Conservation (phyloP, 2,888 invertebrate genomes). For the Girardia tigrina region DNA sequence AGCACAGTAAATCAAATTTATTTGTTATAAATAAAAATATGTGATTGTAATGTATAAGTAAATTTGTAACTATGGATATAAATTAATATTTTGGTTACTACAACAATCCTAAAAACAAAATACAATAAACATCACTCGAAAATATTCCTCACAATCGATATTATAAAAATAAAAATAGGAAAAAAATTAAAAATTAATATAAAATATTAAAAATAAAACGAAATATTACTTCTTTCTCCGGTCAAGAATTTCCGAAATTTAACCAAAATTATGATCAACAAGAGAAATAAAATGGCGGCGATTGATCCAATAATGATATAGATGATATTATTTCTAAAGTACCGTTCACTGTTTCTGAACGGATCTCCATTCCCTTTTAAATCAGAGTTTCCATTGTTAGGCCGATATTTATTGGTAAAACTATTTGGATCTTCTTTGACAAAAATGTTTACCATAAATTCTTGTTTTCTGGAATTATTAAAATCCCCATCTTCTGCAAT, state of each 20-base stretch:
- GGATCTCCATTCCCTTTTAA: not conserved
- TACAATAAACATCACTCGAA: too few relatives aligned
- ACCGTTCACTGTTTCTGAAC: not conserved
- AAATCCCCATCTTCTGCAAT: not conserved
- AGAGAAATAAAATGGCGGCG: not conserved
- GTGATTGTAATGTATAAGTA: too few relatives aligned
- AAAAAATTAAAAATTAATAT: too few relatives aligned
- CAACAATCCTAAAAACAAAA: too few relatives aligned
- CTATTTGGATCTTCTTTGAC: not conserved
- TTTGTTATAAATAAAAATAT: too few relatives aligned
- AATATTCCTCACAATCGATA: too few relatives aligned
- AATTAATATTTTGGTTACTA: too few relatives aligned
- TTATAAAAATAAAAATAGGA: too few relatives aligned
- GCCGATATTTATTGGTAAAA: not conserved
- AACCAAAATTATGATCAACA: not conserved
- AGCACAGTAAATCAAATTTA: too few relatives aligned
- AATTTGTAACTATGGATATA: too few relatives aligned
- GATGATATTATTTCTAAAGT: not conserved
- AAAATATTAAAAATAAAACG: not conserved
- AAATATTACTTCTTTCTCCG: not conserved
- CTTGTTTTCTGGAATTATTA: slow-evolving; percentile 12
- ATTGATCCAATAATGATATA: not conserved
- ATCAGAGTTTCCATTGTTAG: not conserved
- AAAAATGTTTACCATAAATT: not conserved
- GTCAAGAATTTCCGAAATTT: not conserved